Percentiles rank a stretch among this genome's conserved stretches.
Conservation (phyloP, 2,888 invertebrate species). For the Lobophora halterata region DNA sequence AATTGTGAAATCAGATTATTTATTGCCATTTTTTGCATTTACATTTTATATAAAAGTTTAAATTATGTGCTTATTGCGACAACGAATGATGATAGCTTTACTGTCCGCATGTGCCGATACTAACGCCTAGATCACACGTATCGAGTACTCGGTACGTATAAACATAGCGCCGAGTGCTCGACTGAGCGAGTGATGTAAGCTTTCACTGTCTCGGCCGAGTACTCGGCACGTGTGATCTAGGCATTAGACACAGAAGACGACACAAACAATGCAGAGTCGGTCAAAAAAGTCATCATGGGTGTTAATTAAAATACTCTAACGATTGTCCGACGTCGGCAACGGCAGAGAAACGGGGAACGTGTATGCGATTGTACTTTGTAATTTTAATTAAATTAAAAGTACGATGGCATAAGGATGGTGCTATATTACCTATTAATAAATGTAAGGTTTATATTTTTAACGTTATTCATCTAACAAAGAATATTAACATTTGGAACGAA, state of each 20-base stretch:
- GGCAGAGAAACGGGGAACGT: slow-evolving; percentile 35
- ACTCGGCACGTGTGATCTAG: too few species aligned
- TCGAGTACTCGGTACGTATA: too few species aligned
- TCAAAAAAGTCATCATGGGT: slow-evolving; percentile 13
- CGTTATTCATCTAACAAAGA: slow-evolving; percentile 40
- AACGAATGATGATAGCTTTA: slow-evolving; percentile 53
- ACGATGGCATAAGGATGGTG: slow-evolving; percentile 66
- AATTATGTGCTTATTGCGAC: slow-evolving; percentile 57
- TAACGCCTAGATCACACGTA: too few species aligned
- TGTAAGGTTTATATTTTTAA: slow-evolving; percentile 42
- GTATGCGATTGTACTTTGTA: slow-evolving; percentile 59
- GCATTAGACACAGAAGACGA: slow-evolving; percentile 31
- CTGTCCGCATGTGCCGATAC: slow-evolving; percentile 64
- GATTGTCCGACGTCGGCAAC: slow-evolving; percentile 25
- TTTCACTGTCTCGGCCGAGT: too few species aligned
- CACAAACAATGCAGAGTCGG: slow-evolving; percentile 23
- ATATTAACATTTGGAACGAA: slow-evolving; percentile 40
- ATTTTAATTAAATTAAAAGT: slow-evolving; percentile 44
- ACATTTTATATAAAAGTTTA: slow-evolving; percentile 62
- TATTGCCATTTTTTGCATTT: slow-evolving; percentile 80
- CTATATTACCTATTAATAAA: slow-evolving; percentile 53
- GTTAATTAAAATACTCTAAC: slow-evolving; percentile 21
- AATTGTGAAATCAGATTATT: slow-evolving; percentile 53
- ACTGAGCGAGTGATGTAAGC: too few species aligned
- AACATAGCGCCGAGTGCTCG: too few species aligned